Evolutionary conservation across 2,113 vertebrate genomes (phyloP).

Genomic region (Nyctereutes procyonoides): DNA sequence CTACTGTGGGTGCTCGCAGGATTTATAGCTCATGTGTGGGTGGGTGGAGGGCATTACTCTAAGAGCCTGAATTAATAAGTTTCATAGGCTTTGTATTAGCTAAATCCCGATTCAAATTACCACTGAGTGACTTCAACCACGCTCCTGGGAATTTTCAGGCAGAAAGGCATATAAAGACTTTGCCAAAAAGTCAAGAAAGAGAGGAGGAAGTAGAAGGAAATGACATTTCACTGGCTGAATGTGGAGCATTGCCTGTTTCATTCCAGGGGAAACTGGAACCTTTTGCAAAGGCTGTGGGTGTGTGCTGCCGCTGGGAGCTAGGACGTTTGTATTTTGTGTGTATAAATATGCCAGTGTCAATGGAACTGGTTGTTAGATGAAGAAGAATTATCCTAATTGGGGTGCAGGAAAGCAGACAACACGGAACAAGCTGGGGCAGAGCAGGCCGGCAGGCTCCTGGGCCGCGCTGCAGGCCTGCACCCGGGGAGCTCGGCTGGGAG

Average conservation of each 20-base stretch:
- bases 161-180: conserved; percentile 71
- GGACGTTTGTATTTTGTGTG: conserved; percentile 73
- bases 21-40: neutral
- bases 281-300: conserved; percentile 70
- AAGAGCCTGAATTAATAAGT: conserved; percentile 69
- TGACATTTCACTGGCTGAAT: conserved; percentile 75
- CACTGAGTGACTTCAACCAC: conserved; percentile 80
- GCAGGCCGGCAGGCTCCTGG: conserved; percentile 54
- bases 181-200: conserved; percentile 47
- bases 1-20: neutral
- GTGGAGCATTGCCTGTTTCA: conserved; percentile 55
- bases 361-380: conserved; percentile 77
- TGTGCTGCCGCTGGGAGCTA: conserved; percentile 59
- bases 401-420: conserved; percentile 69
- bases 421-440: conserved; percentile 72
- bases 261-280: conserved; percentile 72
- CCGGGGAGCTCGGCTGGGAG: neutral
- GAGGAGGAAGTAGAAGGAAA: neutral
- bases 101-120: conserved; percentile 77
- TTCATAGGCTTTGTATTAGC: conserved; percentile 79
- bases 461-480: neutral
- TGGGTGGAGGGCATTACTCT: conserved; percentile 58
- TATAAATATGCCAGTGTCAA: conserved; percentile 72
- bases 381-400: conserved; percentile 78
- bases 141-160: conserved; percentile 70